Conservation (phyloP, 2,888 invertebrate species). For the Nycteola revayana region DNA sequence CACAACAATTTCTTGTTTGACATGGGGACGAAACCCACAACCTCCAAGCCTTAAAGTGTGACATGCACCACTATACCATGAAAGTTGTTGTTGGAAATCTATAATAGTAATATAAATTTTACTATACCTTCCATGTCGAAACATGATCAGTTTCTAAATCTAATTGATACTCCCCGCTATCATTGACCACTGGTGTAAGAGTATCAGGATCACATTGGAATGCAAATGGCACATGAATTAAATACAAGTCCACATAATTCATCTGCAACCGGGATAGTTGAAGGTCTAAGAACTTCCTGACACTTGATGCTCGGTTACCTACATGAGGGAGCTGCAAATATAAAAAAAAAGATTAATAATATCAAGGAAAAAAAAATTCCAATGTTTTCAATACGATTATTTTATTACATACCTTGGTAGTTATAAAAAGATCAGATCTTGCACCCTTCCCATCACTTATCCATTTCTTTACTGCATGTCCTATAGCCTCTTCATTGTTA, state of each 20-base stretch:
- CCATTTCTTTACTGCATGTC: slow-evolving; percentile 85
- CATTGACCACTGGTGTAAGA: slow-evolving; percentile 78
- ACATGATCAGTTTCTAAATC: slow-evolving; percentile 85
- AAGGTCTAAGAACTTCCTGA: slow-evolving; percentile 83
- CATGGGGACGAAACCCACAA: too few species aligned
- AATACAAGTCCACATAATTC: slow-evolving; percentile 89
- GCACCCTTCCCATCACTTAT: slow-evolving; percentile 83
- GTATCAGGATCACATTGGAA: slow-evolving; percentile 80
- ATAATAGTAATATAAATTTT: too few species aligned
- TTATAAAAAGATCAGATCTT: slow-evolving; percentile 88
- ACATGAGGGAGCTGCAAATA: slow-evolving; percentile 84
- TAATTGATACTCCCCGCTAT: slow-evolving; percentile 82
- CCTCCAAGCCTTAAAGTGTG: too few species aligned
- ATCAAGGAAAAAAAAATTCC: too few species aligned
- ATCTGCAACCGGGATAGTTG: slow-evolving; percentile 85
- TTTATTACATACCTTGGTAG: slow-evolving; percentile 87
- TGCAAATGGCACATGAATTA: slow-evolving; percentile 89
- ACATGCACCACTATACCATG: too few species aligned
- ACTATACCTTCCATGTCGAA: slow-evolving; percentile 87
- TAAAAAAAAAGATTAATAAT: too few species aligned
- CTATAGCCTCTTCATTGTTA: slow-evolving; percentile 89
- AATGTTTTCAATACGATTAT: too few species aligned
- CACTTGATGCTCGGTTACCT: slow-evolving; percentile 85
- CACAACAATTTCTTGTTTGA: too few species aligned
- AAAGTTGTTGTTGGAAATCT: too few species aligned